These are phyloP conservation scores for Neodon shergylaensis DNA, from an alignment of 2,113 vertebrate species.

Conservation along the genomic window DNA sequence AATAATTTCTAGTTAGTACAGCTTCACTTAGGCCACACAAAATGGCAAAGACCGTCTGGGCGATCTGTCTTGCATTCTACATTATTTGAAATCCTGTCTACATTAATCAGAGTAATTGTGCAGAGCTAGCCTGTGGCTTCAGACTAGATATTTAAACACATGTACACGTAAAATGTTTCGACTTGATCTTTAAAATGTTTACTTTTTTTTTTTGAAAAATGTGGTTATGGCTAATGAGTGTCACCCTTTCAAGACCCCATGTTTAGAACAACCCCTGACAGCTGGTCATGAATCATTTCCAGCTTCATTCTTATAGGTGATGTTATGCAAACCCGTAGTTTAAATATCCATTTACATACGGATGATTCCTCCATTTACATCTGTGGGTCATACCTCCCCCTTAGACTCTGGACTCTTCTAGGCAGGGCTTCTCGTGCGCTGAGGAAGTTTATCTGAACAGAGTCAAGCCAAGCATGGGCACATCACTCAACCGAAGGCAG, in stretches of 20 bases:
- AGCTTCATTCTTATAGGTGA: background rate
- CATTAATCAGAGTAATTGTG: constrained; percentile 58
- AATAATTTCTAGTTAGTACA: constrained; percentile 49
- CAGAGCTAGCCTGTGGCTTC: constrained; percentile 7
- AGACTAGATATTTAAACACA: background rate
- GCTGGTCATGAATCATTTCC: constrained; percentile 23
- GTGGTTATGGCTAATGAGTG: constrained; percentile 38
- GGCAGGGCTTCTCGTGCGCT: background rate
- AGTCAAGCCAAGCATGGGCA: background rate
- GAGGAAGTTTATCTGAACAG: background rate
- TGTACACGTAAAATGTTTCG: background rate
- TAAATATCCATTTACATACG: background rate
- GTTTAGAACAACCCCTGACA: constrained; percentile 43
- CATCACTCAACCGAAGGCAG: background rate
- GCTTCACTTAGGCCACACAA: constrained; percentile 31
- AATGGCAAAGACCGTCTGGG: constrained; percentile 22
- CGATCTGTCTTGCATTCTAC: constrained; percentile 30
- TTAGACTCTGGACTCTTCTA: background rate
- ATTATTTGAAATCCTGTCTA: constrained; percentile 66
- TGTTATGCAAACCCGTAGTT: background rate
- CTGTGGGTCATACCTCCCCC: background rate
- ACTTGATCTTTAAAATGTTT: constrained; percentile 30
- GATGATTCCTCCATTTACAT: background rate
- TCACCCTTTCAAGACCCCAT: background rate
- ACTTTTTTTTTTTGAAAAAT: background rate